Base-by-base conservation (phyloP, 2,113 vertebrate species). In the Stegastes partitus region DNA sequence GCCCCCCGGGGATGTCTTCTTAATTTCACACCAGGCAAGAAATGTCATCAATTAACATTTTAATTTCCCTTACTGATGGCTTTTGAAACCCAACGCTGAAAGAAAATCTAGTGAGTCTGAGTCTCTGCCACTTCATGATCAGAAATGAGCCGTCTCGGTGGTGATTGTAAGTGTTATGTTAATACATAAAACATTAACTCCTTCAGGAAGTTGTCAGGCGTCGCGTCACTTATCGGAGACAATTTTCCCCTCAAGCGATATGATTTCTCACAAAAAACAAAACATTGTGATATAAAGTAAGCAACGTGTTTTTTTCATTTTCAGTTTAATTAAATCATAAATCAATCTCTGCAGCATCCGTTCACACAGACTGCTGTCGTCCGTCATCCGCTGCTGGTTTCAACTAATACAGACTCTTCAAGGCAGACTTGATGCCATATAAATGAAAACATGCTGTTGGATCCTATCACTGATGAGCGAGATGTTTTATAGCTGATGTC, bases 1-100 rank as follows among this genome's bases (percentile, higher is more conserved):
- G 31, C 65, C 53, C 57, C 57, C 74, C 23, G n/a, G 28, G 72
- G 51, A 45, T 55, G 22, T 58, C 44, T 58, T 64, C 50, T 62
- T 57, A 68, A 28, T 45, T 68, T 76, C 64, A 63, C 78, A 68
- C 23, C 34, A 39, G 45, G 81, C 55, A 64, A 55, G 44, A 87
- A 58, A 79, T 75, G 5, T 55, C 56, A 70, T 55, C 55, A 84
- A 62, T 67, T 63, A 37, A 69, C 31, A 21, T 53, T 77, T 56
- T 61, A 57, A 62, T 79, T 79, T 75, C 31, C 31, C 61, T 67
- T 53, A 58, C 39, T 80, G 63, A 86, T 68, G 69, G 22, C 49
- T 62, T 71, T 31, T 62, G 19, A 71, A 72, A 65, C 6, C 34
- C 10, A 62, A 63, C n/a, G 11, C 0, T 63, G 45, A 37, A 79